phyloP scores from a whole-genome alignment of 1,140 invertebrate species.

The Heliconius congener region DNA sequence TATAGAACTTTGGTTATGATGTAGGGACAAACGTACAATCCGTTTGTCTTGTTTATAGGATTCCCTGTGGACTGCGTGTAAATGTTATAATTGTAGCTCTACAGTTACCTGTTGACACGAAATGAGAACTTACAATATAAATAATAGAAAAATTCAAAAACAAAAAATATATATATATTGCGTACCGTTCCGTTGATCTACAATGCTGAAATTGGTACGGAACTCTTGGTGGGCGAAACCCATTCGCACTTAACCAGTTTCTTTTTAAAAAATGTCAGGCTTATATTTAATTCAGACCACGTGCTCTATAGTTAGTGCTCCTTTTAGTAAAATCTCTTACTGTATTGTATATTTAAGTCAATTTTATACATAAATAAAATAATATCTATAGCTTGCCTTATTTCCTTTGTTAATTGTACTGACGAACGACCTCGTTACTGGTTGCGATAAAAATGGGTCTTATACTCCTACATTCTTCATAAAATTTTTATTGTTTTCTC shows the following conservation, averaged over 20 bases:
- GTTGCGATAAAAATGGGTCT: slow-evolving; percentile 30
- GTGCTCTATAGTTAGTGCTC: neutral
- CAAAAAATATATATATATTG: no score
- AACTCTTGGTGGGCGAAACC: neutral
- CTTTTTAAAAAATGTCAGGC: neutral
- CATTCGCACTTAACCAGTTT: no score
- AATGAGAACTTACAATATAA: no score
- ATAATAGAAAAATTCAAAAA: no score
- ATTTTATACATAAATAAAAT: neutral
- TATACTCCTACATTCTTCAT: slow-evolving; percentile 34
- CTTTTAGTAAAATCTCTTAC: neutral
- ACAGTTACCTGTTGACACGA: no score
- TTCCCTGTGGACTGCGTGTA: no score
- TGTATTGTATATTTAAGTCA: neutral
- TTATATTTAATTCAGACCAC: neutral
- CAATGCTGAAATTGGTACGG: neutral
- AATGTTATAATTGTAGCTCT: no score
- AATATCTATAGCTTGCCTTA: slow-evolving; percentile 11
- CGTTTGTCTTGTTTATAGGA: no score
- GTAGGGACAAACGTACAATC: no score
- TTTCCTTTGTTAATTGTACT: slow-evolving; percentile 30
- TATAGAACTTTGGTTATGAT: no score
- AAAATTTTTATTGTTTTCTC: slow-evolving; percentile 32
- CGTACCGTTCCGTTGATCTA: neutral
- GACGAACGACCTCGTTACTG: slow-evolving; percentile 30